These are phyloP conservation scores for Drosophila paranaensis DNA, from an alignment of 2,888 invertebrate species.

Conservation along the genomic window DNA sequence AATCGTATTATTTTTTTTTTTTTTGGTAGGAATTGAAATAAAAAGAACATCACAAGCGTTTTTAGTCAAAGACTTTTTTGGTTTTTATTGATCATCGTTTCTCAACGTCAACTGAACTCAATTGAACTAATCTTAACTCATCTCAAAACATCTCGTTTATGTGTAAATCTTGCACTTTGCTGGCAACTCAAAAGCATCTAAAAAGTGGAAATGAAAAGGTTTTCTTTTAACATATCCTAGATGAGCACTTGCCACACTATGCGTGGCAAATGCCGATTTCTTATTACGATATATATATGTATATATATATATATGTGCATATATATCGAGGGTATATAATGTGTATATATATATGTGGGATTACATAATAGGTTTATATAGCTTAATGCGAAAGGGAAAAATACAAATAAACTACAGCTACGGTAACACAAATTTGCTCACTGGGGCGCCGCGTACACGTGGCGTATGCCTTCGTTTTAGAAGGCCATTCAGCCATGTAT, in stretches of 20 bases:
- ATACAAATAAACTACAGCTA: constrained; percentile 45
- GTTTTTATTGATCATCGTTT: constrained; percentile 74
- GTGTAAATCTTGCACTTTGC: constrained; percentile 20
- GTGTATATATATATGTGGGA: constrained; percentile 15
- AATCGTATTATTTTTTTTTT: constrained; percentile 19
- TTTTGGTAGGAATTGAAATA: constrained; percentile 55
- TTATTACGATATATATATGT: not conserved
- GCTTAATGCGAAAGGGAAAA: constrained; percentile 51
- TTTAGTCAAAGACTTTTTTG: constrained; percentile 85
- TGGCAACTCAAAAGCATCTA: constrained; percentile 50
- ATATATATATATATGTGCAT: constrained; percentile 29
- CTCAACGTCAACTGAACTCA: constrained; percentile 53
- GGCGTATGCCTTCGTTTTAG: constrained; percentile 53
- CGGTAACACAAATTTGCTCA: constrained; percentile 56
- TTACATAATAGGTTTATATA: constrained; percentile 46
- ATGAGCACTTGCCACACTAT: constrained; percentile 23
- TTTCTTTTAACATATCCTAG: constrained; percentile 42
- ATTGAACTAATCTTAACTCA: constrained; percentile 40
- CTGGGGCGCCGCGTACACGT: constrained; percentile 33
- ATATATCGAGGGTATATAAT: constrained; percentile 15
- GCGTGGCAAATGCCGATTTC: constrained; percentile 1
- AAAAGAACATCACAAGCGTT: constrained; percentile 84
- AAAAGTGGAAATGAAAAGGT: constrained; percentile 38
- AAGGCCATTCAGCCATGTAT: not conserved
- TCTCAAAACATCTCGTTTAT: constrained; percentile 20